Base-by-base conservation (phyloP, 2,888 invertebrate species). In the Ophion slaviceki region DNA sequence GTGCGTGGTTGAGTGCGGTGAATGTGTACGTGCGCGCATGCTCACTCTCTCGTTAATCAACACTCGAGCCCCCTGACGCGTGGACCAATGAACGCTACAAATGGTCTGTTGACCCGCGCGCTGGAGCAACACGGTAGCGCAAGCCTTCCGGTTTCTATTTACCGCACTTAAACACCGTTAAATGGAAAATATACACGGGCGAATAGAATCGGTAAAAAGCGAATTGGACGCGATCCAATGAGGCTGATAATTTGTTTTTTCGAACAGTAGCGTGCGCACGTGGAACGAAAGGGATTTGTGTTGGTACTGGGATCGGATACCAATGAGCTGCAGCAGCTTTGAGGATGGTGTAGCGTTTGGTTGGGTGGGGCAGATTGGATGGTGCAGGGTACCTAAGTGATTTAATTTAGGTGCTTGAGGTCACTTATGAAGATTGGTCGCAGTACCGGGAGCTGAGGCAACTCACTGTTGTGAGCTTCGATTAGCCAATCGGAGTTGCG, bases 21-120 rank as follows among this genome's bases (percentile, higher is more conserved):
- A 24, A 57, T 66, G 24, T 53, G 6, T 11, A 20, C 45, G 57
- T 59, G 10, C 20, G 11, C n/a, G 28, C 11, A 17, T 28, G 20
- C 72, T 66, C 36, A 45, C 71, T 80, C 75, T 75, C 32, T 83
- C 75, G 78, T 78, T 79, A 70, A 86, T 84, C 86, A 86, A 83
- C 83, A 66, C 70, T 74, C 47, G 47, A 53, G 70, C 57, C 68
- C 53, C 32, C 5, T 59, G 72, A 75, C 81, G 81, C 40, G 61
- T 84, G 74, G 68, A 67, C 68, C 53, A 78, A 78, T 61, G 78
- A 80, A 77, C 72, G 40, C 81, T 40, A 11, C 24, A 32, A 82
- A 80, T 77, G 75, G 76, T 72, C 28, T 77, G 77, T 74, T 76
- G 81, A 81, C 68, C 81, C 68, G 53, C 61, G 78, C 47, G 75